Evolutionary conservation across 1,140 invertebrate species (phyloP).

Genomic region (Idris sp.): DNA sequence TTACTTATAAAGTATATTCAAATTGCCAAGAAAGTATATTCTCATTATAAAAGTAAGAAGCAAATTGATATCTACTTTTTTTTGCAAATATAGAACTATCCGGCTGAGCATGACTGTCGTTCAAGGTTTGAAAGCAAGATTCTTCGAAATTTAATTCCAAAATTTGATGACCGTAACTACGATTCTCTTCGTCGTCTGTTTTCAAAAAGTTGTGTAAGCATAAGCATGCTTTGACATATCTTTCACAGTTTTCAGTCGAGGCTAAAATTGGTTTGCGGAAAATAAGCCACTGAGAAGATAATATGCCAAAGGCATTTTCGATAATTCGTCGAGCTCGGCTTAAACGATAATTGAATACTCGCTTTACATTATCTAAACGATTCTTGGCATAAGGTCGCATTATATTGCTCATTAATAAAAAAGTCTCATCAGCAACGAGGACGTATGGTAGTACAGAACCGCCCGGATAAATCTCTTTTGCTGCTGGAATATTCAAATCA

Average conservation of each 20-base stretch:
- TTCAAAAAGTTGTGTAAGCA: constrained; percentile 19
- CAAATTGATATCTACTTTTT: too few relatives aligned
- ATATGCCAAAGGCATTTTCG: constrained; percentile 76
- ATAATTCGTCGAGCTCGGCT: constrained; percentile 71
- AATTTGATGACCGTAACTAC: too few relatives aligned
- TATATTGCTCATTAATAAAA: constrained; percentile 71
- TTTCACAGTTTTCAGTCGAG: constrained; percentile 8
- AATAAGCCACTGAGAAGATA: constrained; percentile 73
- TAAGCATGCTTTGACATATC: constrained; percentile 3
- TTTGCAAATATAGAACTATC: too few relatives aligned
- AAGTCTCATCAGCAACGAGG: constrained; percentile 78
- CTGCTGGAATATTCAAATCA: constrained; percentile 53
- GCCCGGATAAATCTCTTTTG: constrained; percentile 61
- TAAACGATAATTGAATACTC: constrained; percentile 69
- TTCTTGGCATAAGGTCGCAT: constrained; percentile 73
- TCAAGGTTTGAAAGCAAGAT: too few relatives aligned
- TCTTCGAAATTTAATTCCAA: too few relatives aligned
- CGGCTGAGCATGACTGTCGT: too few relatives aligned
- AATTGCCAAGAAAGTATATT: too few relatives aligned
- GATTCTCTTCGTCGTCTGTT: not conserved
- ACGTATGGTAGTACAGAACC: constrained; percentile 58
- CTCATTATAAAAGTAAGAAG: too few relatives aligned
- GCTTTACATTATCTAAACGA: constrained; percentile 3
- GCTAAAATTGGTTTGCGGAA: constrained; percentile 55
- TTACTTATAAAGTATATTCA: too few relatives aligned